These are phyloP conservation scores for Cherax destructor DNA, from an alignment of 1,140 invertebrate genomes.

Conservation along the genomic window DNA sequence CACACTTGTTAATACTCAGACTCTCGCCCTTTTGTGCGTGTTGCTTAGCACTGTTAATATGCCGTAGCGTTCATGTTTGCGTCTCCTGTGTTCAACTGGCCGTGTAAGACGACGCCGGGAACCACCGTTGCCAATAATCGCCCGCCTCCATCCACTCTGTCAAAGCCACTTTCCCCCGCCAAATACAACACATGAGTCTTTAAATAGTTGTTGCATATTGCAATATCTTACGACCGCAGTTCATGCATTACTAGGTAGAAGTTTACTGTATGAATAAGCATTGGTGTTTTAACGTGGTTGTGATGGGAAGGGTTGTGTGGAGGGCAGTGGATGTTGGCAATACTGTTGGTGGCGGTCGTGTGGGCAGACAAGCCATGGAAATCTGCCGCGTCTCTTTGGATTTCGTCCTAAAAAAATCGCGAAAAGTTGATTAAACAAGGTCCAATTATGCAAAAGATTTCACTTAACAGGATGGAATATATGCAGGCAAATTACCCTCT, in stretches of 20 bases:
- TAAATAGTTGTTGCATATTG: not conserved
- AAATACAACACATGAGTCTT: not conserved
- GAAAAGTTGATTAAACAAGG: constrained; percentile 47
- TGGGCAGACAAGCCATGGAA: constrained; percentile 13
- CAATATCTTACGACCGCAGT: not conserved
- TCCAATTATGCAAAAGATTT: constrained; percentile 46
- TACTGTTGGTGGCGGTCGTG: constrained; percentile 18
- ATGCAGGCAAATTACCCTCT: constrained; percentile 41
- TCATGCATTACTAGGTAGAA: not conserved
- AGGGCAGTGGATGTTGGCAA: constrained; percentile 2
- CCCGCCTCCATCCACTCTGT: not conserved
- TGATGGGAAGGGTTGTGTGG: not conserved
- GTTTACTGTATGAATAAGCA: too few relatives aligned
- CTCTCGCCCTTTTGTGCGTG: constrained; percentile 22
- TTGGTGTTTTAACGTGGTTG: not conserved
- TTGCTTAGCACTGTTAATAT: constrained; percentile 46
- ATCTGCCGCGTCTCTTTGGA: constrained; percentile 33
- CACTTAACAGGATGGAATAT: constrained; percentile 39
- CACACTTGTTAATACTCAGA: not conserved
- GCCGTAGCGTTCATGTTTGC: constrained; percentile 43
- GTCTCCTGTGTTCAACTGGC: constrained; percentile 54
- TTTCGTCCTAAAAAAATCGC: constrained; percentile 42
- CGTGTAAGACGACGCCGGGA: constrained; percentile 44
- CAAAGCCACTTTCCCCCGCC: not conserved
- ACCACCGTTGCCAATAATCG: constrained; percentile 7